Base-by-base conservation (phyloP, 2,113 vertebrate genomes). In the Dinomys branickii region DNA sequence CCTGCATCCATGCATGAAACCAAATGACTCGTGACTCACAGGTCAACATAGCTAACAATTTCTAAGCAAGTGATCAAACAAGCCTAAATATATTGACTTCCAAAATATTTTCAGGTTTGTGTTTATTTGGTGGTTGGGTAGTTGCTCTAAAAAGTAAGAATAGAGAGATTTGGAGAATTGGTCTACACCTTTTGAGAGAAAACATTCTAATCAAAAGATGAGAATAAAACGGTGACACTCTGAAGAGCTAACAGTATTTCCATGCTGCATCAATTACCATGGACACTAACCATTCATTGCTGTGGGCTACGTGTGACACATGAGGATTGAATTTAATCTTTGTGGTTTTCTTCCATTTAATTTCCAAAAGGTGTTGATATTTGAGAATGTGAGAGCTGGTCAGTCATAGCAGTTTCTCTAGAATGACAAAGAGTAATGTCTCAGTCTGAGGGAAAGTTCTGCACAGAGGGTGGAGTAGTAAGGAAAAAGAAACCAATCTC, bases 401-500 rank as follows among this genome's bases (percentile, higher is more conserved):
- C 11, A 16, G 1, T n/a, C 1, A 0, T 24, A 58, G 7, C 9
- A 58, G 16, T n/a, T 61, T 16, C 12, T 56, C 26, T 4, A 56
- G 19, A 91, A 30, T 10, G 30, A 83, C 50, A 82, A 67, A 81
- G 6, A 56, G 20, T 28, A 58, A 6, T 28, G 17, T 13, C 3
- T 28, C 50, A 30, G 4, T 52, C n/a, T 65, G 28, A 65, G 63
- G 11, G 30, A 65, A 22, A 63, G 9, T 28, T 63, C 59, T 12
- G 26, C 7, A 28, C 28, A 63, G 9, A 30, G 10, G 59, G 10
- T 33, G 30, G 63, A 33, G 63, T 33, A 65, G 30, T 65, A 33
- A 65, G 11, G 11, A 65, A 4, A 12, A 33, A 33, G 11, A 65
- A 65, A 33, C 4, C 28, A 33, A 3, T 13, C 63, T 65, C 63